Conservation (phyloP, 2,888 invertebrate species). For the Bugulina stolonifera region DNA sequence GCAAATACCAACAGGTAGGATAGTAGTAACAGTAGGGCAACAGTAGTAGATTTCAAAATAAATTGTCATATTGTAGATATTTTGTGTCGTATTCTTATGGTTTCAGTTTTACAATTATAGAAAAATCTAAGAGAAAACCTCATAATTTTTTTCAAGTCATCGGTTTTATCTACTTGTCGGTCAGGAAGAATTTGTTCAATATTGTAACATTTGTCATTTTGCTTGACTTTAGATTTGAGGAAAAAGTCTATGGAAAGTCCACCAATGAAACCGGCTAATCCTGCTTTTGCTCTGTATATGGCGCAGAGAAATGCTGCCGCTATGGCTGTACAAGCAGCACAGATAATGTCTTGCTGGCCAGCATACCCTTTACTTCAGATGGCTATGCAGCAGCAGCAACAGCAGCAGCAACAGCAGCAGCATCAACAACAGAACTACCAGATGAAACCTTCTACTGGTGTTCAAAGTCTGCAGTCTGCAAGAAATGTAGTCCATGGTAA, state of each 20-base stretch:
- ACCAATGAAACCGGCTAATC: constrained; percentile 9
- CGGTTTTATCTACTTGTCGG: too few species aligned
- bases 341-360: constrained; percentile 22
- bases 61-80: too few species aligned
- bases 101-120: too few species aligned
- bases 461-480: background rate
- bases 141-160: too few species aligned
- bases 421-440: background rate
- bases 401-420: constrained; percentile 8
- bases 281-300: background rate
- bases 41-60: too few species aligned
- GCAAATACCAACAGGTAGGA: too few species aligned
- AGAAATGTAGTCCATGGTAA: background rate
- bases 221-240: background rate
- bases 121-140: too few species aligned
- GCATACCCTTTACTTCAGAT: constrained; percentile 4
- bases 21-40: too few species aligned
- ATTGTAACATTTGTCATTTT: background rate
- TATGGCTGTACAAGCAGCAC: constrained; percentile 20
- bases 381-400: background rate
- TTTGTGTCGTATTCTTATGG: too few species aligned
- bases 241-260: background rate
- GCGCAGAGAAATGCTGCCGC: constrained; percentile 18
- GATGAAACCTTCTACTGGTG: background rate
- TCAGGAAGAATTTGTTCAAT: too few species aligned